phyloP scores from a whole-genome alignment of 1,140 invertebrate species.

The Cyclargus thomasi region DNA sequence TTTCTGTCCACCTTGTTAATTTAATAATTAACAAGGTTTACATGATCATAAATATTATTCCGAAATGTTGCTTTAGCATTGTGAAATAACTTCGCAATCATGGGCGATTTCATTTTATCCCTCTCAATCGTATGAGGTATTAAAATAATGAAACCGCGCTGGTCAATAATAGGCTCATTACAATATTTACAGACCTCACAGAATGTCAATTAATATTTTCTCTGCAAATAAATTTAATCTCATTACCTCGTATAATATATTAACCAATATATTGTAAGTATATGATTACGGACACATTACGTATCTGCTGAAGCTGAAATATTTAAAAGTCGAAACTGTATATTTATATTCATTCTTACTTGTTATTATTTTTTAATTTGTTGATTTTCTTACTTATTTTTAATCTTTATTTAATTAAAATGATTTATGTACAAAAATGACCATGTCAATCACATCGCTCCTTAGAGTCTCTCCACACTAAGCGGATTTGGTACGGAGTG shows the following conservation, averaged over 20 bases:
- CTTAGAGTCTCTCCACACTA: too few relatives aligned
- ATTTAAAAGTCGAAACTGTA: not conserved
- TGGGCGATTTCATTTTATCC: not conserved
- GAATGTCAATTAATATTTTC: slow-evolving; percentile 5
- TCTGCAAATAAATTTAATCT: slow-evolving; percentile 9
- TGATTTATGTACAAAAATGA: too few relatives aligned
- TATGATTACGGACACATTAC: too few relatives aligned
- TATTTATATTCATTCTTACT: not conserved
- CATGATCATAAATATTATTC: too few relatives aligned
- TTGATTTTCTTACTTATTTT: too few relatives aligned
- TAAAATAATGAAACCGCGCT: not conserved
- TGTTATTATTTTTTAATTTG: not conserved
- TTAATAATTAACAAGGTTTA: too few relatives aligned
- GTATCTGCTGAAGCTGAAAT: not conserved
- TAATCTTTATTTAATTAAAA: too few relatives aligned
- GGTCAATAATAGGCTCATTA: not conserved
- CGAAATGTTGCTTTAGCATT: not conserved
- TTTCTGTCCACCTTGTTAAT: too few relatives aligned
- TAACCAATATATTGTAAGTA: not conserved
- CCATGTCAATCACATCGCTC: too few relatives aligned
- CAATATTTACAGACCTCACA: slow-evolving; percentile 2
- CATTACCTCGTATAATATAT: not conserved
- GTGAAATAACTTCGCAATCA: not conserved
- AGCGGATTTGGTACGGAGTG: too few relatives aligned
- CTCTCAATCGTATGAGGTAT: not conserved